phyloP scores from a whole-genome alignment of 2,797 vertebrate genomes.

The Echiichthys vipera region DNA sequence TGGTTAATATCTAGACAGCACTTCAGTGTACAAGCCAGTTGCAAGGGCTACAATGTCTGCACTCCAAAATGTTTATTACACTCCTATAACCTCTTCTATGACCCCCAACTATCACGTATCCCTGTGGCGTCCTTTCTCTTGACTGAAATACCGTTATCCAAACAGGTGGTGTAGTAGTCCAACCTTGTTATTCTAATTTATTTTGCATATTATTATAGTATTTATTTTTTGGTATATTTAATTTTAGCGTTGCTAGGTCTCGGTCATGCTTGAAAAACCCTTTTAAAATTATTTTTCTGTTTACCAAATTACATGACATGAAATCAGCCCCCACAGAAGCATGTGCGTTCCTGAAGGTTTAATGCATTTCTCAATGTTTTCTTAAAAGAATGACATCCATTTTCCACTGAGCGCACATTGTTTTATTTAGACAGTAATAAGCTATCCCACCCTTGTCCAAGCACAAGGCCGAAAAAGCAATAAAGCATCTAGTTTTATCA shows the following conservation, averaged over 20 bases:
- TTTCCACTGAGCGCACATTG: conserved; percentile 52
- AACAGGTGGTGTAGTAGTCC: conserved; percentile 63
- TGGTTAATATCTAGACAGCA: conserved; percentile 66
- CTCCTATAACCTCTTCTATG: conserved; percentile 58
- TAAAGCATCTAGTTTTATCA: conserved; percentile 68
- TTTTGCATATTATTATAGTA: conserved; percentile 81
- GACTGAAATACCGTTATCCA: conserved; percentile 57
- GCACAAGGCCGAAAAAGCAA: conserved; percentile 82
- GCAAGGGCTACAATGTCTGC: conserved; percentile 77
- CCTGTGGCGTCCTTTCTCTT: conserved; percentile 52
- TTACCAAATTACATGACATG: conserved; percentile 44
- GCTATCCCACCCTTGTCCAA: conserved; percentile 74
- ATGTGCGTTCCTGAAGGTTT: conserved; percentile 46
- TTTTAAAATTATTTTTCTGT: neutral
- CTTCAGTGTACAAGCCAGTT: conserved; percentile 67
- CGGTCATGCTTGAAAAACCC: conserved; percentile 67
- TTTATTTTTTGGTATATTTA: conserved; percentile 84
- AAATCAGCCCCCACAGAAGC: conserved; percentile 40
- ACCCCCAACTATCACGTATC: conserved; percentile 53
- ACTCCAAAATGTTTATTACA: conserved; percentile 74
- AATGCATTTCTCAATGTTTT: conserved; percentile 37
- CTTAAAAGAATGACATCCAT: conserved; percentile 42
- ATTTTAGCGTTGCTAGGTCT: conserved; percentile 72
- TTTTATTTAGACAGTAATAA: conserved; percentile 69
- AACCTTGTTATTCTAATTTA: conserved; percentile 76